These are phyloP conservation scores for Aleiodes testaceus DNA, from an alignment of 2,888 invertebrate genomes.

Conservation along the genomic window DNA sequence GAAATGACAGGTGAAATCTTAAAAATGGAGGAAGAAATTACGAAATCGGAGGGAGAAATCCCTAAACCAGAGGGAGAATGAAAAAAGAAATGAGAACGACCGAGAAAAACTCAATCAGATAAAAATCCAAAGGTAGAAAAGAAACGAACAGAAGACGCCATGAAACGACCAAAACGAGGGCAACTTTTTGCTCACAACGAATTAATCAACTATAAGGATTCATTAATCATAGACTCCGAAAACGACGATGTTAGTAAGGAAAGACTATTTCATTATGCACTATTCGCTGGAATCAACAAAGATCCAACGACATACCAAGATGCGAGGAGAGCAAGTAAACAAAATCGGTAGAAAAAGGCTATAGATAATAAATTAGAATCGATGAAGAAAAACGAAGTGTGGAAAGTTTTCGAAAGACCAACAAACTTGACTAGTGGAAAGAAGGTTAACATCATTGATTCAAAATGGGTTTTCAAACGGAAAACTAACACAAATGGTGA, in stretches of 20 bases:
- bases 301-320: slow-evolving; percentile 44
- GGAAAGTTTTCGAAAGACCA: background rate
- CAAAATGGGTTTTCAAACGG: too few species aligned
- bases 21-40: background rate
- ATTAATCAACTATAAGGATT: too few species aligned
- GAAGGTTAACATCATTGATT: background rate
- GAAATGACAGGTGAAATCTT: slow-evolving; percentile 1
- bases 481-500: background rate
- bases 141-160: background rate
- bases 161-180: too few species aligned
- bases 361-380: background rate
- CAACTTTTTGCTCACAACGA: too few species aligned
- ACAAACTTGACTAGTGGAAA: background rate
- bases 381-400: background rate
- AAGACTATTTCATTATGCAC: background rate
- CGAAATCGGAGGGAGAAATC: slow-evolving; percentile 11
- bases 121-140: background rate
- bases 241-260: too few species aligned
- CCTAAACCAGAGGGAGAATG: too few species aligned
- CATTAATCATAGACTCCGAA: too few species aligned
- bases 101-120: background rate
- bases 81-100: slow-evolving; percentile 34
- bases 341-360: background rate
- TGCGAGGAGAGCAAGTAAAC: slow-evolving; percentile 37
- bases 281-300: slow-evolving; percentile 31